A percentile compares a stretch with the other conserved stretches of the same genome.
Conservation (phyloP, 2,888 invertebrate species). For the Pollenia griseotomentosa region DNA sequence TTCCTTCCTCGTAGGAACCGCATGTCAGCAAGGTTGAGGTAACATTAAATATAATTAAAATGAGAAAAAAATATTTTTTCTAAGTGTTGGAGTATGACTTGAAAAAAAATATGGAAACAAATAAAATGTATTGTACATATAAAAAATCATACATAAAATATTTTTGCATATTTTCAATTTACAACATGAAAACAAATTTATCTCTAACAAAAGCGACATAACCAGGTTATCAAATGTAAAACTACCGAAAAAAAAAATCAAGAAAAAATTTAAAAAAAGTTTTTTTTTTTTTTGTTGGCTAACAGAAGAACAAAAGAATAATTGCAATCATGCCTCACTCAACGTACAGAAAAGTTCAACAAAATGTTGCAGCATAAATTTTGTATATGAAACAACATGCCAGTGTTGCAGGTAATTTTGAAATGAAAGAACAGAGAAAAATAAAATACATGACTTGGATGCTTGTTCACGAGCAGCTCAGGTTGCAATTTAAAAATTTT, state of each 20-base stretch:
- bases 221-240: conserved; percentile 68
- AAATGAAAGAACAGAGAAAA: not conserved
- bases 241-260: conserved; percentile 35
- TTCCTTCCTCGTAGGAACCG: no score
- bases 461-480: conserved; percentile 56
- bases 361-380: conserved; percentile 39
- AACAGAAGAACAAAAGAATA: conserved; percentile 63
- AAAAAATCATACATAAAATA: conserved; percentile 60
- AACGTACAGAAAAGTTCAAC: conserved; percentile 56
- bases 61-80: no score
- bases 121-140: conserved; percentile 35
- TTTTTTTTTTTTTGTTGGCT: no score
- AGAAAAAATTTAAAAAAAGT: conserved; percentile 17
- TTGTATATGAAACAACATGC: conserved; percentile 2
- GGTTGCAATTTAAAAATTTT: conserved; percentile 67
- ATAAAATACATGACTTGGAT: conserved; percentile 26
- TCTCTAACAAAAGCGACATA: conserved; percentile 70
- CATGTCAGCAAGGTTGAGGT: no score
- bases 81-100: no score
- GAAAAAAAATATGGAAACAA: not conserved
- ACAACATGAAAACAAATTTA: conserved; percentile 70
- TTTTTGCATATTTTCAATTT: conserved; percentile 69
- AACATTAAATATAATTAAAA: no score
- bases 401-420: not conserved
- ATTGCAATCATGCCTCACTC: conserved; percentile 53